phyloP scores from a whole-genome alignment of 2,888 invertebrate species.

The Ptilodon capucinus region DNA sequence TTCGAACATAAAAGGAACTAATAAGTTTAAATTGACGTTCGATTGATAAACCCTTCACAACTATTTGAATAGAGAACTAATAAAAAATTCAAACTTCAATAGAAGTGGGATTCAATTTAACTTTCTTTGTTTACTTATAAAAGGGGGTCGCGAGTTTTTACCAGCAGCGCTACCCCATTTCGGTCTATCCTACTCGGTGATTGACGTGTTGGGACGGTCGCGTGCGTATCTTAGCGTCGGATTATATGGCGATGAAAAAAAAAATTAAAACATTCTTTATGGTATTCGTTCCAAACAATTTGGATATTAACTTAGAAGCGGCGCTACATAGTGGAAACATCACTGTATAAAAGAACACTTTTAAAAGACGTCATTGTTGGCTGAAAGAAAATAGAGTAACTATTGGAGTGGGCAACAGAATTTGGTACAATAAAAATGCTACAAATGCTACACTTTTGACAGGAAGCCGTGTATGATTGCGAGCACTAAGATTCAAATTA shows the following conservation, averaged over 20 bases:
- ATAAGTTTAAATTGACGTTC: slow-evolving; percentile 25
- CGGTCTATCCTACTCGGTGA: slow-evolving; percentile 39
- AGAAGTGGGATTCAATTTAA: slow-evolving; percentile 56
- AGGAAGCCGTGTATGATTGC: no score
- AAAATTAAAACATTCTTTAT: slow-evolving; percentile 1
- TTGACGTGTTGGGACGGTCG: slow-evolving; percentile 45
- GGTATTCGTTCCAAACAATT: background rate
- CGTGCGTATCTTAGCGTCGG: slow-evolving; percentile 33
- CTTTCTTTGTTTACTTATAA: slow-evolving; percentile 48
- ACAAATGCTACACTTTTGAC: no score
- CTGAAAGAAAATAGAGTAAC: no score
- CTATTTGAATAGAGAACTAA: slow-evolving; percentile 24
- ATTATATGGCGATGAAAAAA: slow-evolving; percentile 23
- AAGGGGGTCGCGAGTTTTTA: slow-evolving; percentile 42
- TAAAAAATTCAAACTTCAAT: slow-evolving; percentile 56
- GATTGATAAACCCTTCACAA: slow-evolving; percentile 26
- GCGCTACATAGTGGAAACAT: no score
- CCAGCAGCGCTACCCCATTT: slow-evolving; percentile 24
- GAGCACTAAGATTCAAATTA: no score
- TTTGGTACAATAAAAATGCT: no score
- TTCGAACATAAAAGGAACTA: slow-evolving; percentile 1
- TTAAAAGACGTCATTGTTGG: no score
- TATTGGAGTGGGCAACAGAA: no score
- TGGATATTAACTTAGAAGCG: no score
- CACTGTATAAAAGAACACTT: no score